phyloP scores from a whole-genome alignment of 2,888 invertebrate species.

The Philaethria dido region DNA sequence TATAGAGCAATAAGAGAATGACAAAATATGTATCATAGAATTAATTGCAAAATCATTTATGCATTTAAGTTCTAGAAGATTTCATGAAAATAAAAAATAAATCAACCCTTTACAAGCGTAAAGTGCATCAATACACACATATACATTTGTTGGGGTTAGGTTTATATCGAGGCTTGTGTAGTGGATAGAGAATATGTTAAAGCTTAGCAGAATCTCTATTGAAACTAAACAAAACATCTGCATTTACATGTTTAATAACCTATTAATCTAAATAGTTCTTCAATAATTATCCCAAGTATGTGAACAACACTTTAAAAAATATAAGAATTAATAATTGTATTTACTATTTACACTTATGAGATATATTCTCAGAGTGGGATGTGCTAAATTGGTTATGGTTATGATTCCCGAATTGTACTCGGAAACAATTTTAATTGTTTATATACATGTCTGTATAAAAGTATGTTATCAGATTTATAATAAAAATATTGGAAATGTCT shows the following conservation, averaged over 20 bases:
- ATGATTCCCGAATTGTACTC: too few relatives aligned
- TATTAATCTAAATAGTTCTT: background rate
- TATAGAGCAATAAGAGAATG: too few relatives aligned
- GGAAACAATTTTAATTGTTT: background rate
- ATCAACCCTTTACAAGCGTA: slow-evolving; percentile 18
- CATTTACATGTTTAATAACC: background rate
- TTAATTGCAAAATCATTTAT: background rate
- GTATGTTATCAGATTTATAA: slow-evolving; percentile 1
- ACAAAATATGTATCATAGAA: background rate
- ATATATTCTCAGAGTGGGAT: background rate
- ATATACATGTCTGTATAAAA: too few relatives aligned
- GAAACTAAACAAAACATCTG: background rate
- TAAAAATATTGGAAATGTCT: slow-evolving; percentile 36
- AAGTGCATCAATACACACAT: slow-evolving; percentile 20
- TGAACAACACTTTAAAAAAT: too few relatives aligned
- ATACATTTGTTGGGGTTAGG: slow-evolving; percentile 20
- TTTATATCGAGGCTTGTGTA: slow-evolving; percentile 12
- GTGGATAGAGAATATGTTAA: background rate
- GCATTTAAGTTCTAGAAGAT: background rate
- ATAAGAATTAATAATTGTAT: background rate
- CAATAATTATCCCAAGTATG: background rate
- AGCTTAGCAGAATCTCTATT: slow-evolving; percentile 16
- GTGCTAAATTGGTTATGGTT: background rate
- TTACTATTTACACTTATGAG: background rate
- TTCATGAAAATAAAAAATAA: slow-evolving; percentile 16